Conservation (phyloP, 2,797 vertebrate genomes). For the Karalla daura region DNA sequence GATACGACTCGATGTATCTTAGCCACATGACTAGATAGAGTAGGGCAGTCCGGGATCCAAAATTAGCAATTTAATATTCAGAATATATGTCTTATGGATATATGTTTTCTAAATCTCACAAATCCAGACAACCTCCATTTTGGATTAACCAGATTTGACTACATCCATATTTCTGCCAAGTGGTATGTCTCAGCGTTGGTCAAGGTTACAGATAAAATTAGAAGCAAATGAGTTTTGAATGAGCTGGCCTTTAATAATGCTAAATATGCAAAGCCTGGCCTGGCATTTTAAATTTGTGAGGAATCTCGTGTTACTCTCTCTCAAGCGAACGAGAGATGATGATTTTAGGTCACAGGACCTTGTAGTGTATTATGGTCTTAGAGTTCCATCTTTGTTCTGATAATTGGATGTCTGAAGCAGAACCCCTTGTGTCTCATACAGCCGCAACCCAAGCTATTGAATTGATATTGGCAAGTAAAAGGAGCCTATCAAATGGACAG, state of each 20-base stretch:
- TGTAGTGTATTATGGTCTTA: conserved; percentile 79
- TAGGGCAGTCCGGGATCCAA: conserved; percentile 30
- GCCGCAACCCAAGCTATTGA: conserved; percentile 67
- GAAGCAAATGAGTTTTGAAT: conserved; percentile 80
- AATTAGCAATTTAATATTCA: conserved; percentile 55
- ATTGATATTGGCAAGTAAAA: conserved; percentile 73
- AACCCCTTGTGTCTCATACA: conserved; percentile 68
- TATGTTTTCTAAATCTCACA: conserved; percentile 59
- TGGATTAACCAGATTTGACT: conserved; percentile 77
- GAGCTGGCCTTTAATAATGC: conserved; percentile 80
- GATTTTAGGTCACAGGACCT: conserved; percentile 79
- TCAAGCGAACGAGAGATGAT: conserved; percentile 61
- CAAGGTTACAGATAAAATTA: conserved; percentile 83
- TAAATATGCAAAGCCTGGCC: conserved; percentile 80
- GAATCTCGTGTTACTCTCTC: conserved; percentile 78
- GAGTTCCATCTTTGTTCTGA: conserved; percentile 77
- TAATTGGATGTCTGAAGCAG: conserved; percentile 78
- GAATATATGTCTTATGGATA: conserved; percentile 51
- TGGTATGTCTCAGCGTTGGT: conserved; percentile 74
- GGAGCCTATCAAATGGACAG: conserved; percentile 58
- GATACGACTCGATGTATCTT: conserved; percentile 48
- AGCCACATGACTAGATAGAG: conserved; percentile 29
- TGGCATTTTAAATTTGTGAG: conserved; percentile 79
- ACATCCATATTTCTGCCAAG: conserved; percentile 71
- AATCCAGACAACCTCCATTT: conserved; percentile 74